Evolutionary conservation across 2,797 vertebrate species (phyloP).

Genomic region (Diceros bicornis): DNA sequence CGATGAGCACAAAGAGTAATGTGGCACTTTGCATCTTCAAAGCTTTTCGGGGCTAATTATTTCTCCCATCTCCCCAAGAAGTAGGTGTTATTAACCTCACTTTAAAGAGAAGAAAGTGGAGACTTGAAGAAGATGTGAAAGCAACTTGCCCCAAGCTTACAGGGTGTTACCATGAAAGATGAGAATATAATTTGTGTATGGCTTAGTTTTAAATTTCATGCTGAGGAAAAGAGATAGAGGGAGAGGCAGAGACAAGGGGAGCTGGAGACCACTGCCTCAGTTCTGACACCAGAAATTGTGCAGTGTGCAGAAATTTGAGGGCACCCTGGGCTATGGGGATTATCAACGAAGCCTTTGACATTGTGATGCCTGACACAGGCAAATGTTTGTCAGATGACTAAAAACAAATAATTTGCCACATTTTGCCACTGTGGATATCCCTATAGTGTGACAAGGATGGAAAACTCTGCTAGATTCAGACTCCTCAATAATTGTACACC

Average conservation of each 20-base stretch:
- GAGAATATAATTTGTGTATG: constrained; percentile 21
- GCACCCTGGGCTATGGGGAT: background rate
- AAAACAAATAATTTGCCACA: background rate
- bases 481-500: background rate
- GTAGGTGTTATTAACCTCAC: constrained; percentile 71
- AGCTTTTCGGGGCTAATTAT: constrained; percentile 70
- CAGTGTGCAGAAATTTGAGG: background rate
- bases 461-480: background rate
- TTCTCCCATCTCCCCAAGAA: constrained; percentile 14
- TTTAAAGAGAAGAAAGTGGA: constrained; percentile 78
- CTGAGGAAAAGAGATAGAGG: background rate
- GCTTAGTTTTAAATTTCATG: constrained; percentile 47
- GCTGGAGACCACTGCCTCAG: background rate
- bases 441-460: background rate
- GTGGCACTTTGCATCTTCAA: constrained; percentile 75
- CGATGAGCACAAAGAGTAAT: background rate
- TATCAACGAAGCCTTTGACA: background rate
- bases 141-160: constrained; percentile 30
- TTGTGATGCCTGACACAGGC: background rate
- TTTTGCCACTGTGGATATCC: background rate
- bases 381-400: background rate
- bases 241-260: background rate
- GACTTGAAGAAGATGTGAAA: background rate
- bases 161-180: background rate
- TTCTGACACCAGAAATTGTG: background rate